Conservation (phyloP, 2,888 invertebrate species). For the Drosophila mercatorum region DNA sequence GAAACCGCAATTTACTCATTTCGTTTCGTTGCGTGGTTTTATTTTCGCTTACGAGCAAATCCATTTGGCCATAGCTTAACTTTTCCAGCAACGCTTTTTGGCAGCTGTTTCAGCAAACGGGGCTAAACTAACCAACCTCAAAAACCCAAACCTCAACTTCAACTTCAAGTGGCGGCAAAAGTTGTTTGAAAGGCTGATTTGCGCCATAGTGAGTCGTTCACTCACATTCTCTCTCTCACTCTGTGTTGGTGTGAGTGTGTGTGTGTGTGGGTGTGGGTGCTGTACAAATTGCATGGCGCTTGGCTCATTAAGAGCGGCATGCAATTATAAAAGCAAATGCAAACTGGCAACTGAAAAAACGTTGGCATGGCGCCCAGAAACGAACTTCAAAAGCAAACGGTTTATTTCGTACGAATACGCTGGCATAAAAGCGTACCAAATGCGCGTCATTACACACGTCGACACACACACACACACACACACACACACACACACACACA, state of each 20-base stretch:
- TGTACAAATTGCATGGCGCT: constrained; percentile 72
- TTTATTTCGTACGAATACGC: constrained; percentile 76
- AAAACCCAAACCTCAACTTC: constrained; percentile 50
- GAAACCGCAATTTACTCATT: constrained; percentile 80
- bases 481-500: constrained; percentile 6
- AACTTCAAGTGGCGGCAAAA: constrained; percentile 72
- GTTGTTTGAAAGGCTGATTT: constrained; percentile 67
- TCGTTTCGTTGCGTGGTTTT: constrained; percentile 74
- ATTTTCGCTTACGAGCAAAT: constrained; percentile 76
- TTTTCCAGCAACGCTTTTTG: constrained; percentile 59
- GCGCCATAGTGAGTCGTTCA: constrained; percentile 31
- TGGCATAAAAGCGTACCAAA: constrained; percentile 64
- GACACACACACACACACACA: constrained; percentile 13
- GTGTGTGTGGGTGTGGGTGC: constrained; percentile 3
- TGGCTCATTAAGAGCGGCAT: constrained; percentile 72
- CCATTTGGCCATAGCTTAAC: constrained; percentile 68
- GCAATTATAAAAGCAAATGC: constrained; percentile 78
- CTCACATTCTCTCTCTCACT: constrained; percentile 15
- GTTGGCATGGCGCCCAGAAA: constrained; percentile 47
- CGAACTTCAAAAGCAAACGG: constrained; percentile 74
- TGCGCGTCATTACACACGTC: constrained; percentile 74
- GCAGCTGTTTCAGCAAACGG: constrained; percentile 44
- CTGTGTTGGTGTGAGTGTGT: constrained; percentile 1
- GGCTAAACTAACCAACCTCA: constrained; percentile 55
- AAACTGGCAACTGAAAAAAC: constrained; percentile 56